These are phyloP conservation scores for Copsychus sechellarum DNA, from an alignment of 2,113 vertebrate species.

Conservation along the genomic window DNA sequence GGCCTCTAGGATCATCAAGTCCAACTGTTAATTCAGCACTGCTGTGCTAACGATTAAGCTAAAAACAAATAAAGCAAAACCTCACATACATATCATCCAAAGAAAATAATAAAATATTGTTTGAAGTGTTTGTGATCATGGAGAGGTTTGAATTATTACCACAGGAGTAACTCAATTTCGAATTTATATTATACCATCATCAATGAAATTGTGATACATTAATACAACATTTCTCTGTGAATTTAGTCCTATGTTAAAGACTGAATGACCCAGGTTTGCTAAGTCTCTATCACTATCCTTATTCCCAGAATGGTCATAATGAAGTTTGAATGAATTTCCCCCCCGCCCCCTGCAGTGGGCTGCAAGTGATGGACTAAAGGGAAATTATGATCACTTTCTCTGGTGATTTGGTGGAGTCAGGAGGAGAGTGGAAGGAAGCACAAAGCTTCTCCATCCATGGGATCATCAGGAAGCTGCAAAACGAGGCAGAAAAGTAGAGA, in stretches of 20 bases:
- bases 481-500: not conserved
- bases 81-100: accelerated
- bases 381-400: not conserved
- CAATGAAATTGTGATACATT: not conserved
- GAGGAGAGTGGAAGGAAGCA: not conserved
- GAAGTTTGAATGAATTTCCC: not conserved
- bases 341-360: too few species aligned
- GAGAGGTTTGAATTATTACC: not conserved
- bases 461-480: not conserved
- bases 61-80: not conserved
- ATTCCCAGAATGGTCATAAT: not conserved
- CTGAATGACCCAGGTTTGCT: not conserved
- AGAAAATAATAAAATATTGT: not conserved
- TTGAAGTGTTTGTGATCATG: not conserved
- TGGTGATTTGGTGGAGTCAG: not conserved
- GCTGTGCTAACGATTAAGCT: not conserved
- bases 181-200: not conserved
- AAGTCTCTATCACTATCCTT: not conserved
- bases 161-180: not conserved
- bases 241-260: not conserved
- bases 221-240: not conserved
- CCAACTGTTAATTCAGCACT: not conserved
- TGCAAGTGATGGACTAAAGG: not conserved
- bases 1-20: not conserved
- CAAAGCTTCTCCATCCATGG: not conserved